Percentiles rank a stretch among this genome's conserved stretches.
phyloP scores from a whole-genome alignment of 2,888 invertebrate species.

The Proisotoma minuta region DNA sequence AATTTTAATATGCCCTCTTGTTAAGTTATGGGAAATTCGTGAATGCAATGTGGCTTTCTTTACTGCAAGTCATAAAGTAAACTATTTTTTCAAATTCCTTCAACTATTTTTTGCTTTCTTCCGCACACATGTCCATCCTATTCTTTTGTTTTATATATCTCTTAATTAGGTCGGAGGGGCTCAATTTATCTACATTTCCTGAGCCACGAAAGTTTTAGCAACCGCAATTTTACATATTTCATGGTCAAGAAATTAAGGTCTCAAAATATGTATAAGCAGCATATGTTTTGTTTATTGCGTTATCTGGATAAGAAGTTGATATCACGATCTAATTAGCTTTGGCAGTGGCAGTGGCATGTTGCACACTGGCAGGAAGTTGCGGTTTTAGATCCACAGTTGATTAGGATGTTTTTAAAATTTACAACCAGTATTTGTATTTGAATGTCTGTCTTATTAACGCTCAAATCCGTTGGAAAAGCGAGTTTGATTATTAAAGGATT shows the following conservation, averaged over 20 bases:
- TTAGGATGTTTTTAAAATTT: slow-evolving; percentile 10
- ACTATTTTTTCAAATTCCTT: too few species aligned
- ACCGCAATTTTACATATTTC: too few species aligned
- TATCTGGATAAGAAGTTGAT: slow-evolving; percentile 2
- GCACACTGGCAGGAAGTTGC: slow-evolving; percentile 8
- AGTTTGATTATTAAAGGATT: too few species aligned
- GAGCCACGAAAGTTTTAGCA: too few species aligned
- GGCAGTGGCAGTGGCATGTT: not conserved
- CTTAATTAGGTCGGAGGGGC: not conserved
- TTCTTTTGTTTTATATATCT: not conserved
- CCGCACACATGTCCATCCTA: too few species aligned
- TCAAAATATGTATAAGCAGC: too few species aligned
- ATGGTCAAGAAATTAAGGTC: too few species aligned
- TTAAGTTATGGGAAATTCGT: not conserved
- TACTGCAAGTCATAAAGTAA: too few species aligned
- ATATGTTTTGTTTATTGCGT: not conserved
- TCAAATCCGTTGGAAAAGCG: not conserved
- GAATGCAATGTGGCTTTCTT: not conserved
- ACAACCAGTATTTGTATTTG: not conserved
- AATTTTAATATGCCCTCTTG: not conserved
- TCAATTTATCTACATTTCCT: slow-evolving; percentile 5
- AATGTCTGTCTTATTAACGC: not conserved
- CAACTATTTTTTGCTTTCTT: too few species aligned
- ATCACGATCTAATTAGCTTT: slow-evolving; percentile 12
- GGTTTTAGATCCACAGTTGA: slow-evolving; percentile 13